Evolutionary conservation across 2,888 invertebrate genomes (phyloP).

Genomic region (Tachina grossa): DNA sequence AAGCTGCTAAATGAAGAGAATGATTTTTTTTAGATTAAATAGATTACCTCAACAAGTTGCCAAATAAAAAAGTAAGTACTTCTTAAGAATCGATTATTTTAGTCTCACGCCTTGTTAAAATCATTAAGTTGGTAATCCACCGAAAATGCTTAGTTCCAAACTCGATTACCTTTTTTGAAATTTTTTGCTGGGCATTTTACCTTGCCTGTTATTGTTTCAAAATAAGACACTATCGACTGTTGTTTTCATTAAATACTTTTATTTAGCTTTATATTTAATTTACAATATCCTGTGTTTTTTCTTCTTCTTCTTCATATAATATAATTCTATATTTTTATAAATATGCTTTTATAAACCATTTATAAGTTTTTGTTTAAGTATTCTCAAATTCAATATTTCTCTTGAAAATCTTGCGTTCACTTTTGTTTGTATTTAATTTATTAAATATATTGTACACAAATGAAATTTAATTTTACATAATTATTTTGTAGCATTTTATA

Average conservation of each 20-base stretch:
- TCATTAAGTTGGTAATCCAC: too few relatives aligned
- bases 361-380: not conserved
- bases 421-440: conserved; percentile 22
- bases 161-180: too few relatives aligned
- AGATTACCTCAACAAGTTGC: too few relatives aligned
- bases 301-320: not conserved
- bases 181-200: too few relatives aligned
- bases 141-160: too few relatives aligned
- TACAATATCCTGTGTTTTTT: conserved; percentile 36
- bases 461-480: conserved; percentile 26
- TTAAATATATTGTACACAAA: conserved; percentile 44
- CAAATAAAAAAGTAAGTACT: too few relatives aligned
- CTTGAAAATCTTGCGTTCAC: not conserved
- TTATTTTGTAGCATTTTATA: conserved; percentile 14
- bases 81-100: too few relatives aligned
- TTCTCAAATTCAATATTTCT: conserved; percentile 10
- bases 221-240: not conserved
- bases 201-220: not conserved
- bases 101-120: too few relatives aligned
- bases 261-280: conserved; percentile 41
- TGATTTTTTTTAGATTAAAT: too few relatives aligned
- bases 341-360: conserved; percentile 16
- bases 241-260: conserved; percentile 56
- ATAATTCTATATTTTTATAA: conserved; percentile 30
- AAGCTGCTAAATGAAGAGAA: too few relatives aligned